phyloP scores from a whole-genome alignment of 2,113 vertebrate genomes.

The Mesembrinibis cayennensis region DNA sequence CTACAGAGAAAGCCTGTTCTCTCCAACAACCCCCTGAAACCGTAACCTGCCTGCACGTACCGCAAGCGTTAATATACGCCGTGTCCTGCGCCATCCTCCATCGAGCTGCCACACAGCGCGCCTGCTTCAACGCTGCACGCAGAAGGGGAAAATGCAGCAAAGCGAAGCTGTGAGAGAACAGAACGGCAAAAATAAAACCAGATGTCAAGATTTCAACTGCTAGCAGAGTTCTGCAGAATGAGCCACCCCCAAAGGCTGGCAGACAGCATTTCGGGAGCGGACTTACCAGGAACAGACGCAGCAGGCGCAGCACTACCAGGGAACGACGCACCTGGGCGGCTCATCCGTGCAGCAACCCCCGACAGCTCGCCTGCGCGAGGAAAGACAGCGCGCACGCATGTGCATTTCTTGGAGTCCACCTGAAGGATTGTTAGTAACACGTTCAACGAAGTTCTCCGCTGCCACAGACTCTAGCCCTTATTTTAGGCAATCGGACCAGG shows the following conservation, averaged over 20 bases:
- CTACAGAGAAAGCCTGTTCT: background rate
- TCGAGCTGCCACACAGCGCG: rapidly evolving
- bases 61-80: too few relatives aligned
- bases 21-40: background rate
- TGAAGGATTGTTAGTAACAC: background rate
- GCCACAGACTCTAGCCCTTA: background rate
- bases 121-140: background rate
- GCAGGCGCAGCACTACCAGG: background rate
- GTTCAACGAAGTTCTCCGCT: background rate
- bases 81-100: too few relatives aligned
- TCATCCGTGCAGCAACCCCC: background rate
- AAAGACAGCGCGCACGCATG: rapidly evolving
- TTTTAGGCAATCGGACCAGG: background rate
- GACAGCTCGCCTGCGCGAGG: background rate
- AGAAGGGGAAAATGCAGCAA: background rate
- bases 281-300: background rate
- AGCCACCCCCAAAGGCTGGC: background rate
- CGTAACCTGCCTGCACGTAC: background rate
- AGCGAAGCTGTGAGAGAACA: background rate
- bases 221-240: background rate
- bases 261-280: background rate
- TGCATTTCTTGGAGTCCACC: background rate
- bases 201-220: background rate
- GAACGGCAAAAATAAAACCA: background rate
- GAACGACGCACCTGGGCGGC: background rate